Base-by-base conservation (phyloP, 2,888 invertebrate species). In the Polylopha cassiicola region DNA sequence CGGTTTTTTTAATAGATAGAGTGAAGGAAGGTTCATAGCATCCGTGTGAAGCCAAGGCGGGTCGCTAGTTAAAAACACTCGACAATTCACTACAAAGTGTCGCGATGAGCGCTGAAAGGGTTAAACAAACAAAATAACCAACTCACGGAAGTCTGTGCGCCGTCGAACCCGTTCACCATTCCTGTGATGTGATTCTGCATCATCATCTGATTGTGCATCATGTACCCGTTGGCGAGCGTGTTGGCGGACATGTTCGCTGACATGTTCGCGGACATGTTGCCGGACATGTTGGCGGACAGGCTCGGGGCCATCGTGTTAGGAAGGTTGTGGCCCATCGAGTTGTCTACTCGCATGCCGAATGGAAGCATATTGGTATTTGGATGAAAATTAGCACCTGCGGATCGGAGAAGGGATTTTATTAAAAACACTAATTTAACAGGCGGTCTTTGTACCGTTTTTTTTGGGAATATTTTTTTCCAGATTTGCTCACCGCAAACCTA, bases 381-480 rank as follows among this genome's bases (percentile, higher is more conserved):
- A 75, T 82, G 82, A 67, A 65, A 85, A 81, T 82, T 84, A 81
- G 84, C 84, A 84, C 84, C 84, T 84, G 78, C 14, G 61, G 62
- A 41, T 20, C 13, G 16, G 15, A 13, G 20, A 9, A 17, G 8
- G 9, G 5, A 26, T 17, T 34, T 29, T 20, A 32, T 11, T 7
- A 33, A 37, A 14, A 28, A 37, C 7, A 38, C n/a, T 28, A 1
- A 27, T 8, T 27, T 6, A 8, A 7, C 13, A 15, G 13, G 10
- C 15, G n/a, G n/a, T n/a, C n/a, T n/a, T n/a, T n/a, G n/a, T n/a
- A n/a, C n/a, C n/a, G n/a, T n/a, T n/a, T n/a, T n/a, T n/a, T n/a
- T n/a, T n/a, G n/a, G n/a, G n/a, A n/a, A n/a, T n/a, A n/a, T n/a
- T n/a, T n/a, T n/a, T n/a, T n/a, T n/a, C n/a, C n/a, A n/a, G n/a